A percentile compares a stretch with the other conserved stretches of the same genome.
Evolutionary conservation across 1,140 invertebrate genomes (phyloP).

Genomic region (Bombyx mandarina): DNA sequence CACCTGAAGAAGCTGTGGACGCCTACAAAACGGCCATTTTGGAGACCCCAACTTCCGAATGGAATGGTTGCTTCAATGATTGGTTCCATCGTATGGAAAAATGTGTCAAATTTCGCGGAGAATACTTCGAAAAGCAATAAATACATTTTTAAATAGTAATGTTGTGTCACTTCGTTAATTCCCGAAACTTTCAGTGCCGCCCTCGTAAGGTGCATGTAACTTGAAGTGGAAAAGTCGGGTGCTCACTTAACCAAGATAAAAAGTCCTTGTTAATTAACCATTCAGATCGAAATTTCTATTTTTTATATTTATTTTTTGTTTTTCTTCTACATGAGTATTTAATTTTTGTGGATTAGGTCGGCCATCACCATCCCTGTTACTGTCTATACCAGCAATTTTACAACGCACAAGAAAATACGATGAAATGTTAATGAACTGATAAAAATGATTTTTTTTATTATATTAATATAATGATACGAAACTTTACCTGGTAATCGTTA

Average conservation of each 20-base stretch:
- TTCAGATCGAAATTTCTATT: background rate
- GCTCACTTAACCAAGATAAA: background rate
- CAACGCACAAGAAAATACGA: background rate
- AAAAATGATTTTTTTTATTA: background rate
- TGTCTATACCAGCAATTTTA: background rate
- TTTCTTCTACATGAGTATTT: background rate
- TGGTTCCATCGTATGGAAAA: no score
- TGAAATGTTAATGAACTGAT: no score
- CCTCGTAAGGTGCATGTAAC: background rate
- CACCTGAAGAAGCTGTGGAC: no score
- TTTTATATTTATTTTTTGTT: conserved; percentile 1
- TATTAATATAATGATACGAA: background rate
- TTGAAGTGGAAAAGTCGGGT: background rate
- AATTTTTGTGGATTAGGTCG: background rate
- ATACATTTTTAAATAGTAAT: no score
- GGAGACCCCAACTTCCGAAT: no score
- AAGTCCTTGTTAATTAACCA: conserved; percentile 1
- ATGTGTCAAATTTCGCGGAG: no score
- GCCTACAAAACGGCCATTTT: no score
- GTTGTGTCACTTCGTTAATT: no score
- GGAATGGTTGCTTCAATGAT: no score
- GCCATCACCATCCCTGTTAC: background rate
- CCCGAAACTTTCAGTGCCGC: no score
- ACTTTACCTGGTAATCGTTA: background rate
- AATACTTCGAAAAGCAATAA: no score